These are phyloP conservation scores for Pogoniulus pusillus DNA, from an alignment of 2,797 vertebrate species.

Conservation along the genomic window DNA sequence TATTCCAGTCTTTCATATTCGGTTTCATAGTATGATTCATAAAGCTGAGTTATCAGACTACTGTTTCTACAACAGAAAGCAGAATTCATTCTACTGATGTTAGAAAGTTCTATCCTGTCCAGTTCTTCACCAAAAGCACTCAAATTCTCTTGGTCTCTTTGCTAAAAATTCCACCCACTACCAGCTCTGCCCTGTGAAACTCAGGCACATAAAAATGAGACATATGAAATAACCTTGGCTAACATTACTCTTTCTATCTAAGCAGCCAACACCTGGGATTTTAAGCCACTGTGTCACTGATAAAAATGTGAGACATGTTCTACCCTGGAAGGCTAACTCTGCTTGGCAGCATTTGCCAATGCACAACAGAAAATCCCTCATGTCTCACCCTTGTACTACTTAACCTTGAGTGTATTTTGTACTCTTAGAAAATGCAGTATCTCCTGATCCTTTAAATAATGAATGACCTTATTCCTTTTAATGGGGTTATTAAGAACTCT, in stretches of 20 bases:
- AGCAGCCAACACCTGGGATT: constrained; percentile 3
- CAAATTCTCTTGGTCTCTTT: neutral
- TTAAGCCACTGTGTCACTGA: neutral
- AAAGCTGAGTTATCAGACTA: constrained; percentile 29
- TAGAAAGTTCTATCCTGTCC: neutral
- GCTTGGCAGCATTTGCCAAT: neutral
- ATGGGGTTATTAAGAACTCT: constrained; percentile 61
- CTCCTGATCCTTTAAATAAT: constrained; percentile 69
- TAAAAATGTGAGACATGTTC: constrained; percentile 43
- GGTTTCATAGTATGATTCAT: neutral
- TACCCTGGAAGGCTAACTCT: constrained; percentile 24
- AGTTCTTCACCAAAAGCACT: neutral
- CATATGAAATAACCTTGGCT: neutral
- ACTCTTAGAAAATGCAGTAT: constrained; percentile 54
- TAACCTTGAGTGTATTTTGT: constrained; percentile 48
- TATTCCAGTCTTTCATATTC: neutral
- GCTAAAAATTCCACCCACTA: neutral
- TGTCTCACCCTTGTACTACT: constrained; percentile 3
- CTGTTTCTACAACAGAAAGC: constrained; percentile 31
- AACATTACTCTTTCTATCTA: constrained; percentile 32
- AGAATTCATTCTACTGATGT: neutral
- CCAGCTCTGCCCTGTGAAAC: neutral
- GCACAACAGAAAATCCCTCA: neutral
- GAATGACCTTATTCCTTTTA: constrained; percentile 69
- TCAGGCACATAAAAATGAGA: neutral